Percentiles rank a stretch among this genome's conserved stretches.
Evolutionary conservation across 2,888 invertebrate genomes (phyloP).

Genomic region (Coecobrya sp.): DNA sequence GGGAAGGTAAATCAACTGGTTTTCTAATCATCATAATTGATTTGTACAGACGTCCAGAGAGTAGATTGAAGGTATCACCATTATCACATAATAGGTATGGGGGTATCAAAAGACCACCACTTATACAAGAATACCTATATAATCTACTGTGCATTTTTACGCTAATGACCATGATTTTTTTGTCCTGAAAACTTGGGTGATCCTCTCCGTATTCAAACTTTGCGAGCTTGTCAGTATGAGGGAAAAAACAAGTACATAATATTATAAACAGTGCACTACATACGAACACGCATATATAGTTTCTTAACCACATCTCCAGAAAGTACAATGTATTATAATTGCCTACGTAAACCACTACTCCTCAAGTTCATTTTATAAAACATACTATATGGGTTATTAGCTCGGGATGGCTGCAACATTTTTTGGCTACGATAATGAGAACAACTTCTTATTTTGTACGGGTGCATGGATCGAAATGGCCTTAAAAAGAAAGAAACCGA

Average conservation of each 20-base stretch:
- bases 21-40: slow-evolving; percentile 64
- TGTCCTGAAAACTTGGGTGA: slow-evolving; percentile 42
- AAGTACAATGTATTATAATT: no score
- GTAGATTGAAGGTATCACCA: slow-evolving; percentile 41
- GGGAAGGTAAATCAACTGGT: slow-evolving; percentile 63
- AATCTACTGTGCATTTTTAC: slow-evolving; percentile 46
- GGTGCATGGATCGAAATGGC: slow-evolving; percentile 19
- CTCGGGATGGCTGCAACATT: slow-evolving; percentile 58
- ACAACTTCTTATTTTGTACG: slow-evolving; percentile 52
- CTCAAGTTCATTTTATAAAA: not conserved
- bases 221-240: not conserved
- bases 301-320: not conserved
- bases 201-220: not conserved
- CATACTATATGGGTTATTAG: slow-evolving; percentile 66
- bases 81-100: slow-evolving; percentile 57
- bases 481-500: not conserved
- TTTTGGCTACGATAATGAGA: slow-evolving; percentile 55
- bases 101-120: slow-evolving; percentile 26
- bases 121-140: slow-evolving; percentile 32
- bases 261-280: not conserved
- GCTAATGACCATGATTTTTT: slow-evolving; percentile 66
- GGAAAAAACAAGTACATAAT: not conserved
- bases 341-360: no score
- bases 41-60: slow-evolving; percentile 46
- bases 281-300: no score